These are phyloP conservation scores for Balearica regulorum DNA, from an alignment of 2,797 vertebrate genomes.

Conservation along the genomic window DNA sequence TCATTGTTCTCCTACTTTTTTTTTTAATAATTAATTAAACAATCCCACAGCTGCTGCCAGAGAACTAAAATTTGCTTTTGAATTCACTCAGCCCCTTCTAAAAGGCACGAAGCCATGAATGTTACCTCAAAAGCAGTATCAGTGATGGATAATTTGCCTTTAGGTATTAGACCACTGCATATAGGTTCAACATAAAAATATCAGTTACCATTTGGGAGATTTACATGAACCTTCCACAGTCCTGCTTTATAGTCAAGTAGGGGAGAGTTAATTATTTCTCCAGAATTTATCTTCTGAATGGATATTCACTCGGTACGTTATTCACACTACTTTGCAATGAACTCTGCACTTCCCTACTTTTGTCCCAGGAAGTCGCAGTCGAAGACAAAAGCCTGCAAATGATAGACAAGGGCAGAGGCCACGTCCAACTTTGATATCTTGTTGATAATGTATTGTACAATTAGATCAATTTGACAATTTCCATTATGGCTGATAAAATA, in stretches of 20 bases:
- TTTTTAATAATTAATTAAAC: background rate
- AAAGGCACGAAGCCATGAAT: background rate
- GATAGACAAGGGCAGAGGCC: conserved; percentile 78
- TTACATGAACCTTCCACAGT: conserved; percentile 41
- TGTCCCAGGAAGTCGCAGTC: conserved; percentile 41
- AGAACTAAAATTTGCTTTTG: background rate
- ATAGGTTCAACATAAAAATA: conserved; percentile 26
- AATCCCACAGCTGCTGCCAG: background rate
- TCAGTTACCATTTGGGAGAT: conserved; percentile 23
- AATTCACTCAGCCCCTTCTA: background rate
- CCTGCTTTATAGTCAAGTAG: conserved; percentile 9
- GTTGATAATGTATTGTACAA: conserved; percentile 95
- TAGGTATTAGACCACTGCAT: background rate
- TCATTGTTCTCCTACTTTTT: background rate
- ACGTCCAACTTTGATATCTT: conserved; percentile 80
- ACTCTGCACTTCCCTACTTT: conserved; percentile 1
- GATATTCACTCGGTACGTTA: background rate
- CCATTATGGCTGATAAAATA: conserved; percentile 99
- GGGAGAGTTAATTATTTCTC: conserved; percentile 50
- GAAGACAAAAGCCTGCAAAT: conserved; percentile 60
- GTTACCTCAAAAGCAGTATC: conserved; percentile 6
- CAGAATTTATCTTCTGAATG: conserved; percentile 61
- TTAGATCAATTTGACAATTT: conserved; percentile 98
- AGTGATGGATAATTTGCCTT: conserved; percentile 7
- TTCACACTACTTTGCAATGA: conserved; percentile 4